These are phyloP conservation scores for Microtus montanus DNA, from an alignment of 2,113 vertebrate species.

Conservation along the genomic window DNA sequence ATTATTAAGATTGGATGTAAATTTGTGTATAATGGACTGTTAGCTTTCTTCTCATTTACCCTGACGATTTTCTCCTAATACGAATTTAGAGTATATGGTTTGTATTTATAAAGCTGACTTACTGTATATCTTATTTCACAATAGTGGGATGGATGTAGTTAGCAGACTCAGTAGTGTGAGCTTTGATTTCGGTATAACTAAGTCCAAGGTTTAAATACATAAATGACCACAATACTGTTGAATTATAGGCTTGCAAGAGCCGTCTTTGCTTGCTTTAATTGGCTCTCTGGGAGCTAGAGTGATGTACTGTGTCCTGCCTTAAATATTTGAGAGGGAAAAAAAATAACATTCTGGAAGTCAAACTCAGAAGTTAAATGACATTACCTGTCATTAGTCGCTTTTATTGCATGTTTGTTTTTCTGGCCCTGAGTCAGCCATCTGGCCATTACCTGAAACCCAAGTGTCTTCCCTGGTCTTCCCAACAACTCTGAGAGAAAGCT, in stretches of 20 bases:
- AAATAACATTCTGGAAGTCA: not conserved
- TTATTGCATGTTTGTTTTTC: conserved; percentile 10
- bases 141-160: conserved; percentile 17
- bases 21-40: not conserved
- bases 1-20: conserved; percentile 9
- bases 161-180: not conserved
- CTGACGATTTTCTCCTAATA: not conserved
- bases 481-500: not conserved
- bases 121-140: conserved; percentile 12
- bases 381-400: not conserved
- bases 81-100: conserved; percentile 41
- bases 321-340: conserved; percentile 30
- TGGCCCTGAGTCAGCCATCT: not conserved
- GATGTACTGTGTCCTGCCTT: not conserved
- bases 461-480: not conserved
- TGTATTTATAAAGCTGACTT: conserved; percentile 26
- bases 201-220: conserved; percentile 10
- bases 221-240: conserved; percentile 25
- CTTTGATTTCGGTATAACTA: conserved; percentile 50
- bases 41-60: not conserved
- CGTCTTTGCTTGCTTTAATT: not conserved
- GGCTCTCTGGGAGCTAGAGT: conserved; percentile 26
- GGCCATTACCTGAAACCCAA: conserved; percentile 11
- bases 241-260: conserved; percentile 36
- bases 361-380: not conserved